These are phyloP conservation scores for Limnephilus marmoratus DNA, from an alignment of 2,888 invertebrate species.

Conservation along the genomic window DNA sequence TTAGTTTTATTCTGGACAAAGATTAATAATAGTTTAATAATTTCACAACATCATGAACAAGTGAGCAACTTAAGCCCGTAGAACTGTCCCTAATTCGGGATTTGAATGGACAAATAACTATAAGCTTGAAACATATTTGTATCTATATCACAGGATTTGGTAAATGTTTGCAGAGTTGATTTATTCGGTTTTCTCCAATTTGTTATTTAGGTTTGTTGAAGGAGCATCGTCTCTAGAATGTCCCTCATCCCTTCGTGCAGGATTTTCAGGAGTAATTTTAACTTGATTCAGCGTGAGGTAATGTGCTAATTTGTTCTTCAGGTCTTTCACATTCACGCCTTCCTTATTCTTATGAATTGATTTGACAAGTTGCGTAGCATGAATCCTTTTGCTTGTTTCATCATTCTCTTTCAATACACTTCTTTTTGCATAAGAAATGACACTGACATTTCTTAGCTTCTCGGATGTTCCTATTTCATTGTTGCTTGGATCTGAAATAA, in stretches of 20 bases:
- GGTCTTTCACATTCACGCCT: conserved; percentile 20
- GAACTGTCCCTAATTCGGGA: background rate
- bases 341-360: conserved; percentile 19
- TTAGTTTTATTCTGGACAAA: background rate
- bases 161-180: conserved; percentile 13
- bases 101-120: background rate
- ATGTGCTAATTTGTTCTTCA: conserved; percentile 50
- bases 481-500: background rate
- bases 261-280: conserved; percentile 29
- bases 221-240: background rate
- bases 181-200: conserved; percentile 37
- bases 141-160: conserved; percentile 47
- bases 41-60: background rate
- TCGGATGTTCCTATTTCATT: background rate
- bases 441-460: conserved; percentile 16
- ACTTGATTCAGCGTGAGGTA: conserved; percentile 37
- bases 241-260: background rate
- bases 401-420: conserved; percentile 7
- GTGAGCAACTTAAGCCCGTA: background rate
- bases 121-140: background rate
- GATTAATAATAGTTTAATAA: background rate
- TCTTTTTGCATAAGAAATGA: conserved; percentile 12
- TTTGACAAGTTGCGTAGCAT: background rate
- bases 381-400: background rate
- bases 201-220: conserved; percentile 21